Percentiles rank a stretch among this genome's conserved stretches.
These are phyloP conservation scores for Morus bassanus DNA, from an alignment of 2,797 vertebrate genomes.

Conservation along the genomic window DNA sequence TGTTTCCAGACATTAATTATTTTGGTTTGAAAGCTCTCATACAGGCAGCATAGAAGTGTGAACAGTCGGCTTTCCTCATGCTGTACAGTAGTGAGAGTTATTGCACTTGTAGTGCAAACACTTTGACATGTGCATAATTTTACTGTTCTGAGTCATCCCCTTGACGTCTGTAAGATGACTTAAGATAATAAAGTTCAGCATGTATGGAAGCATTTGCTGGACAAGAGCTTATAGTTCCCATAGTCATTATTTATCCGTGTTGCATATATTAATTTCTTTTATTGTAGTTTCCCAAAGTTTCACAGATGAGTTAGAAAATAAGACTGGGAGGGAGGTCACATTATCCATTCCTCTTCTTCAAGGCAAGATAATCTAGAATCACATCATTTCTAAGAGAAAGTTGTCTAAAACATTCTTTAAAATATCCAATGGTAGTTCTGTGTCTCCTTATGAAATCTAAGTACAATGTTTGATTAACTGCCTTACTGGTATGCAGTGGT, in stretches of 20 bases:
- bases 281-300: neutral
- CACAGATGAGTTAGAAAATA: neutral
- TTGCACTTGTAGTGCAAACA: neutral
- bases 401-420: neutral
- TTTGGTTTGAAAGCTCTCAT: constrained; percentile 8
- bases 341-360: neutral
- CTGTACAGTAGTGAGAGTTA: neutral
- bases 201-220: neutral
- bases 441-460: neutral
- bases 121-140: neutral
- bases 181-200: constrained; percentile 1
- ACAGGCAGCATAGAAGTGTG: neutral
- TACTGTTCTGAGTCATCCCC: neutral
- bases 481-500: neutral
- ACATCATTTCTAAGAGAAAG: neutral
- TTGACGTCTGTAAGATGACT: constrained; percentile 2
- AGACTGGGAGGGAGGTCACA: neutral
- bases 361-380: neutral
- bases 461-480: neutral
- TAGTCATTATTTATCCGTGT: neutral
- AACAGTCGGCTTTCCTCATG: constrained; percentile 1
- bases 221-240: neutral
- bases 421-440: neutral
- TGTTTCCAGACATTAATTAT: neutral
- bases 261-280: neutral